These are phyloP conservation scores for Corythoichthys intestinalis DNA, from an alignment of 2,113 vertebrate species.

Conservation along the genomic window DNA sequence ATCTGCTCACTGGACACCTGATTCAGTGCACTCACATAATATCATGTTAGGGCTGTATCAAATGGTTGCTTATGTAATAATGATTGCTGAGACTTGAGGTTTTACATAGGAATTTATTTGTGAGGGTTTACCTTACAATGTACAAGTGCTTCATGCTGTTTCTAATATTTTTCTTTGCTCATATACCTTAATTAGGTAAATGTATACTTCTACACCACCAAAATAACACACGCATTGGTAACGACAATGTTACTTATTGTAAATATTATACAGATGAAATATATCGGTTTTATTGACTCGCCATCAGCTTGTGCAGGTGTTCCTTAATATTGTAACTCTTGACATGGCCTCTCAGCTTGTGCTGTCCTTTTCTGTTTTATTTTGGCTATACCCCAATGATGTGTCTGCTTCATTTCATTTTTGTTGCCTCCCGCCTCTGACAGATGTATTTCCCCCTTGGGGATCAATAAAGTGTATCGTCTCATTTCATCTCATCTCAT, in stretches of 20 bases:
- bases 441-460: conserved; percentile 53
- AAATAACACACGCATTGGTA: not conserved
- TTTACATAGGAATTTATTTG: not conserved
- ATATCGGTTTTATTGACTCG: not conserved
- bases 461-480: conserved; percentile 63
- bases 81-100: not conserved
- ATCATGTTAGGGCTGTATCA: not conserved
- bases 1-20: not conserved
- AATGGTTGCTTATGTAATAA: not conserved
- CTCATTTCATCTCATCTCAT: conserved; percentile 54
- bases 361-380: conserved; percentile 17
- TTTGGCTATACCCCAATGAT: conserved; percentile 36
- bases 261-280: not conserved
- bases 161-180: not conserved
- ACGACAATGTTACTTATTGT: not conserved
- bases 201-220: not conserved
- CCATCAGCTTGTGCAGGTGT: not conserved
- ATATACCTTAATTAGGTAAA: not conserved
- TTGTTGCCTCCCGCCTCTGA: conserved; percentile 37
- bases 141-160: not conserved
- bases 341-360: conserved; percentile 13
- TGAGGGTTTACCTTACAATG: too few species aligned
- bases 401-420: conserved; percentile 36
- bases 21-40: not conserved
- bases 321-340: conserved; percentile 1